Evolutionary conservation across 1,140 invertebrate species (phyloP), one percentile per base, ranked within the genome.

Genomic region (Brachionus sp.): DNA sequence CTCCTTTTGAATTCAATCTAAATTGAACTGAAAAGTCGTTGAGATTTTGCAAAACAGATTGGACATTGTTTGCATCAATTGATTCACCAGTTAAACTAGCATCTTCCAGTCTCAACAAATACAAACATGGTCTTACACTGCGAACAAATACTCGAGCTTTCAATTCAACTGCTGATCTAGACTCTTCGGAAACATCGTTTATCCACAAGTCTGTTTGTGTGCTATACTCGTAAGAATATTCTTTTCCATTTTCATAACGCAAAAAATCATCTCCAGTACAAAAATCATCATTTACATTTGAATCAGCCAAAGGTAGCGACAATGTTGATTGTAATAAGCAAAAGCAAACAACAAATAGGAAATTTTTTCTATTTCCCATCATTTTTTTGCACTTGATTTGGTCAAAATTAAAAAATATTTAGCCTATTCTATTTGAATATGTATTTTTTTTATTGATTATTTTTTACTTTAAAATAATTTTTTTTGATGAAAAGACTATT

Each of bases 151-250:
- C 53, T 62, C 57, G 35, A n/a, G 77, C 62, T 39, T 80, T 57
- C 33, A 80, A 44, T 62, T 80, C 50, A 16, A 66, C 77, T 37
- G 3, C 42, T 57, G 50, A 62, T 23, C 23, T 80, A 25, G 62
- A 66, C 33, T 80, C 77, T 57, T 80, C 50, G 12, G 77, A 80
- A 42, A 66, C 77, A 80, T 80, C 77, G 42, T 80, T 80, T 80
- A 80, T 80, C 77, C 77, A 80, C 35, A 80, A 66, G 12, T 42
- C 35, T 25, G 62, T 66, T 37, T 42, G 33, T 29, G 77, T 80
- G 13, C 10, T 42, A 37, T 80, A 80, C 9, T 80, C 39, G 10
- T 80, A 80, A 7, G 33, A 80, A 50, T 80, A 80, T 37, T 75
- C 70, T 75, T 46, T 44, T 25, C 70, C 70, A 75, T 75, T 75